A percentile compares a stretch with the other conserved stretches of the same genome.
Evolutionary conservation across 2,113 vertebrate genomes (phyloP).

Genomic region (Phalacrocorax brasilianus): DNA sequence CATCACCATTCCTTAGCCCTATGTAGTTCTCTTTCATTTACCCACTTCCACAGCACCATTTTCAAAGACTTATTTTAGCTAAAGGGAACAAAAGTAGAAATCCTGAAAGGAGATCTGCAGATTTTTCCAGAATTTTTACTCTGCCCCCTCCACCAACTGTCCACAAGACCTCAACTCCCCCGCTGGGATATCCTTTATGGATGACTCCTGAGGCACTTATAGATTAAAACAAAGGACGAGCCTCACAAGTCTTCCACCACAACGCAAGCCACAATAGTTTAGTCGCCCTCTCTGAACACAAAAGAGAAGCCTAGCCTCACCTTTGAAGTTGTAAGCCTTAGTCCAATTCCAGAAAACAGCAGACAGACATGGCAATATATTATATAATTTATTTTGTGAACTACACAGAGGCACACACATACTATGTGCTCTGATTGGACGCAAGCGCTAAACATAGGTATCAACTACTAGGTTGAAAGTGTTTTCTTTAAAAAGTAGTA

Average conservation of each 20-base stretch:
- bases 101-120: slow-evolving; percentile 64
- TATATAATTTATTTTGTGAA: not conserved
- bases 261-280: slow-evolving; percentile 27
- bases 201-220: slow-evolving; percentile 58
- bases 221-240: slow-evolving; percentile 59
- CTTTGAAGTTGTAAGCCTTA: slow-evolving; percentile 24
- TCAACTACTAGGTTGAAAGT: not conserved
- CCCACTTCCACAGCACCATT: slow-evolving; percentile 68
- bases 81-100: slow-evolving; percentile 72
- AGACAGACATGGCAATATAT: not conserved
- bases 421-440: fast-evolving
- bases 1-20: slow-evolving; percentile 58
- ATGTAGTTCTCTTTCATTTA: slow-evolving; percentile 70
- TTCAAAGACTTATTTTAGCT: slow-evolving; percentile 69
- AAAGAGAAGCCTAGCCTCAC: not conserved
- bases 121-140: slow-evolving; percentile 63
- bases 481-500: not conserved
- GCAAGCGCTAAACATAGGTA: fast-evolving
- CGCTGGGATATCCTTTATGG: slow-evolving; percentile 51
- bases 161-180: slow-evolving; percentile 40
- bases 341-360: slow-evolving; percentile 51
- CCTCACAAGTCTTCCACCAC: not conserved
- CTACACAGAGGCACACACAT: not conserved
- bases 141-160: slow-evolving; percentile 59
- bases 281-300: slow-evolving; percentile 13